phyloP scores from a whole-genome alignment of 2,888 invertebrate species.

The Andrena dorsata region DNA sequence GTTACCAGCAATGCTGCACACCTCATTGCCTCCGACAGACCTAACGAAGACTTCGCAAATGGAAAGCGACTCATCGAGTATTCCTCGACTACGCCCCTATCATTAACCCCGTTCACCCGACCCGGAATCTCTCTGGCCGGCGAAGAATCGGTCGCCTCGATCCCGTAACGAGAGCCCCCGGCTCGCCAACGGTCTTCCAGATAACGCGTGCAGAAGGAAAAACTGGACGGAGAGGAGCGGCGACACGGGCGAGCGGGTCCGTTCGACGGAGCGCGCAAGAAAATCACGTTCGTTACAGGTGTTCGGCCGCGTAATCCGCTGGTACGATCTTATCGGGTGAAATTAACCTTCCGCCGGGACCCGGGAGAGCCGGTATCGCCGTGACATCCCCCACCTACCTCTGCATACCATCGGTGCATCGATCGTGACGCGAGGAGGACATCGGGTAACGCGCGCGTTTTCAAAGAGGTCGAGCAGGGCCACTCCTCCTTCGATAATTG shows the following conservation, averaged over 20 bases:
- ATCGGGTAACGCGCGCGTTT: slow-evolving; percentile 55
- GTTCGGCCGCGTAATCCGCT: slow-evolving; percentile 67
- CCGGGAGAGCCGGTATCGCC: slow-evolving; percentile 58
- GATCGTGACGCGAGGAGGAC: slow-evolving; percentile 68
- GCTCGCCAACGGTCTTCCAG: slow-evolving; percentile 20
- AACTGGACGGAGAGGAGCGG: slow-evolving; percentile 17
- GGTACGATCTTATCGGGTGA: slow-evolving; percentile 67
- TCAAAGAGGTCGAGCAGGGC: slow-evolving; percentile 55
- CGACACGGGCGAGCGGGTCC: slow-evolving; percentile 40
- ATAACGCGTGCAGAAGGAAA: slow-evolving; percentile 21
- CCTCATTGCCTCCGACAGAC: slow-evolving; percentile 7
- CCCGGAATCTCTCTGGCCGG: slow-evolving; percentile 36
- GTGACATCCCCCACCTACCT: slow-evolving; percentile 59
- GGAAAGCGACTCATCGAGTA: slow-evolving; percentile 9
- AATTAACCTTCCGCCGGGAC: slow-evolving; percentile 65
- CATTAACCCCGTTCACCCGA: slow-evolving; percentile 56
- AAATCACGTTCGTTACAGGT: slow-evolving; percentile 72
- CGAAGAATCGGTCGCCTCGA: slow-evolving; percentile 33
- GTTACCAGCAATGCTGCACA: slow-evolving; percentile 7
- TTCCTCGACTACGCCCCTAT: slow-evolving; percentile 32
- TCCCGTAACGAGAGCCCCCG: slow-evolving; percentile 37
- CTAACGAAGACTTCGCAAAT: slow-evolving; percentile 38
- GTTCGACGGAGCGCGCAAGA: slow-evolving; percentile 63
- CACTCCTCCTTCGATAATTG: slow-evolving; percentile 67
- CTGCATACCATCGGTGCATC: slow-evolving; percentile 67